A percentile compares a stretch with the other conserved stretches of the same genome.
These are phyloP conservation scores for Hypsibius dujardini DNA, from an alignment of 1,140 invertebrate genomes.

Conservation along the genomic window DNA sequence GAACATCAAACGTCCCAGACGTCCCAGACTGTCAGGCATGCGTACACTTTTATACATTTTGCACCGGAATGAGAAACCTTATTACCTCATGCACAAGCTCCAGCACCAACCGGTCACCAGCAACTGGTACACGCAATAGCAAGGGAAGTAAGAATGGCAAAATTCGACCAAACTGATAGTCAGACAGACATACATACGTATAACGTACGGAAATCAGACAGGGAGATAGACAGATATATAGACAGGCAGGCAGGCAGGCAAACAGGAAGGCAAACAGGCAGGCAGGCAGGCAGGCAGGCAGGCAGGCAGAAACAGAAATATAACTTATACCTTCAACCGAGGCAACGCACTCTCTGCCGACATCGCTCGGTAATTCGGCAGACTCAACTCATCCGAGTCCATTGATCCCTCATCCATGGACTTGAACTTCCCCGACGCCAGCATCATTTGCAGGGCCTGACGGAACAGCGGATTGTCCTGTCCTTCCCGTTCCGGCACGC, in stretches of 20 bases:
- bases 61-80: too few species aligned
- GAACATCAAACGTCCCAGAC: too few species aligned
- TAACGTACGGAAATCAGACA: not conserved
- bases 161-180: too few species aligned
- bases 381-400: not conserved
- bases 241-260: not conserved
- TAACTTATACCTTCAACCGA: not conserved
- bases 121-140: too few species aligned
- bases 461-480: not conserved
- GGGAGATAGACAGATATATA: not conserved
- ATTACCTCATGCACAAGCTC: too few species aligned
- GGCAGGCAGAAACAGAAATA: not conserved
- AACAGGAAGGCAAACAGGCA: not conserved
- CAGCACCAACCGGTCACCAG: too few species aligned
- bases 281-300: not conserved
- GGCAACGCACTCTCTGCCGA: not conserved
- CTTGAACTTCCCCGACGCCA: not conserved
- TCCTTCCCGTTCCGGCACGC: slow-evolving; percentile 8
- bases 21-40: too few species aligned
- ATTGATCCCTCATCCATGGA: not conserved
- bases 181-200: not conserved
- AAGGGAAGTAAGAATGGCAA: too few species aligned
- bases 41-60: too few species aligned
- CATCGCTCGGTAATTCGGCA: not conserved
- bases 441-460: not conserved